A percentile compares a stretch with the other conserved stretches of the same genome.
These are phyloP conservation scores for Coenonympha arcania DNA, from an alignment of 2,888 invertebrate species.

Conservation along the genomic window DNA sequence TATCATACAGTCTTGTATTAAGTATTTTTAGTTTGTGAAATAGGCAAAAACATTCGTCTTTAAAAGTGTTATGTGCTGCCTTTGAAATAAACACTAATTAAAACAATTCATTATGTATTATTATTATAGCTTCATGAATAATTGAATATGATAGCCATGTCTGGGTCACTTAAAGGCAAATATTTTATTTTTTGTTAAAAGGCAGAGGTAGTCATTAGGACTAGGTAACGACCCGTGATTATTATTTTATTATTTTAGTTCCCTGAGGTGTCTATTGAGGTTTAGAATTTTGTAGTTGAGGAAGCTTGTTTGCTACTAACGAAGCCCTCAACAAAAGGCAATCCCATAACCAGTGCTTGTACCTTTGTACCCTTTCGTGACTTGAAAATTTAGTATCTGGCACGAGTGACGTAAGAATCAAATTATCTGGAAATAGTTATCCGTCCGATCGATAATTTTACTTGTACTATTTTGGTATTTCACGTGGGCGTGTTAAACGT, in stretches of 20 bases:
- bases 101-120: too few species aligned
- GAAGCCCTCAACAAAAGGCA: slow-evolving; percentile 15
- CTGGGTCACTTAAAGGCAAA: too few species aligned
- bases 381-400: slow-evolving; percentile 22
- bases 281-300: neutral
- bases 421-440: slow-evolving; percentile 18
- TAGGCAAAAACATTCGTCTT: too few species aligned
- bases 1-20: too few species aligned
- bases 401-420: slow-evolving; percentile 22
- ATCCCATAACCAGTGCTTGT: slow-evolving; percentile 13
- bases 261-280: neutral
- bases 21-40: too few species aligned
- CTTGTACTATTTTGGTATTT: slow-evolving; percentile 20
- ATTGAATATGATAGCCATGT: too few species aligned
- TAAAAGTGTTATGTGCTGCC: too few species aligned
- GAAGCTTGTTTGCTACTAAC: neutral
- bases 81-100: too few species aligned
- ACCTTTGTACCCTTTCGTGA: slow-evolving; percentile 20
- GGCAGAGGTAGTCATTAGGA: too few species aligned
- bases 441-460: slow-evolving; percentile 20
- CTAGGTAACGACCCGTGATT: too few species aligned
- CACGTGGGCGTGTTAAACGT: slow-evolving; percentile 21
- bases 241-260: neutral
- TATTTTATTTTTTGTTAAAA: too few species aligned
- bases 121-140: too few species aligned